phyloP scores from a whole-genome alignment of 2,113 vertebrate species.

The Naja naja region DNA sequence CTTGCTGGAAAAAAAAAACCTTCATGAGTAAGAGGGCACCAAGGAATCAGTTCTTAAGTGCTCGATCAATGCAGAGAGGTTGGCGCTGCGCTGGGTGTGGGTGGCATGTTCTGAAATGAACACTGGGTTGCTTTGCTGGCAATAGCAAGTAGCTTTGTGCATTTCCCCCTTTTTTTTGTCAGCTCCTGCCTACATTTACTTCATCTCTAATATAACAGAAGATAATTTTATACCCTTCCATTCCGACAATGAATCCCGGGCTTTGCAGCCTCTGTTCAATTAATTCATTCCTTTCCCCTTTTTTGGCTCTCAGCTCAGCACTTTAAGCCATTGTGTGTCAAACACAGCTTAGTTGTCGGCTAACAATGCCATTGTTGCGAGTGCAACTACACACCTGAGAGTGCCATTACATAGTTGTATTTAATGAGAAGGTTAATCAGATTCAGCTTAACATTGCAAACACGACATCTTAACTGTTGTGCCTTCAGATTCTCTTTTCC shows the following conservation, averaged over 20 bases:
- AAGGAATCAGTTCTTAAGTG: neutral
- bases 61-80: neutral
- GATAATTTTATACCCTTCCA: neutral
- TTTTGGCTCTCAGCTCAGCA: neutral
- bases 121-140: neutral
- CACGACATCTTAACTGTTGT: neutral
- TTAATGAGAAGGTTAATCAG: constrained; percentile 23
- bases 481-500: neutral
- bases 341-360: neutral
- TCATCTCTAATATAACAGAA: neutral
- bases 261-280: neutral
- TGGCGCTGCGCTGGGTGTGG: neutral
- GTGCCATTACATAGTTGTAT: neutral
- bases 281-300: neutral
- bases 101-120: neutral
- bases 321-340: neutral
- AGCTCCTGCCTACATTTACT: neutral
- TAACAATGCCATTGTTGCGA: neutral
- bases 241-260: neutral
- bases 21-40: neutral
- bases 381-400: neutral
- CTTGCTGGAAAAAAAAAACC: neutral
- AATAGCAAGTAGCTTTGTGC: neutral
- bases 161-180: neutral
- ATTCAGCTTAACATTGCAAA: neutral